These are phyloP conservation scores for Scleropages formosus DNA, from an alignment of 2,797 vertebrate species.

Conservation along the genomic window DNA sequence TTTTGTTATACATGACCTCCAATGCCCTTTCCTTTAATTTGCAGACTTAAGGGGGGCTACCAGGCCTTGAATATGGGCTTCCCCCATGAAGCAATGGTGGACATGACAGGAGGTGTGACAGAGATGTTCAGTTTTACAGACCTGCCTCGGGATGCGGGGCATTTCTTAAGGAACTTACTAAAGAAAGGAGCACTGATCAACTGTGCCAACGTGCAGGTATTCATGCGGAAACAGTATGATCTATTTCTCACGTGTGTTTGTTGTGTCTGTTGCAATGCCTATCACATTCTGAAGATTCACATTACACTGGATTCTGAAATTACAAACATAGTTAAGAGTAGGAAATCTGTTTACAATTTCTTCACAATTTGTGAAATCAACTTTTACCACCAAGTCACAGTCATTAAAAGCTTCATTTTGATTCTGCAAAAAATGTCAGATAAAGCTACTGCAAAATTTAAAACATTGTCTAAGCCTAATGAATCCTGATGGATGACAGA, in stretches of 20 bases:
- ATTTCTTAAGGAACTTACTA: constrained; percentile 55
- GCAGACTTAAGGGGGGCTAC: constrained; percentile 74
- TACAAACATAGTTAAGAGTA: too few relatives aligned
- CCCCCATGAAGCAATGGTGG: constrained; percentile 76
- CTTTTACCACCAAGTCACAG: too few relatives aligned
- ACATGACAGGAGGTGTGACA: constrained; percentile 70
- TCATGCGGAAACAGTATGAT: not conserved
- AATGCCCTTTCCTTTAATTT: not conserved
- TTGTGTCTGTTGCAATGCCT: not conserved
- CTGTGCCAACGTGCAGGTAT: constrained; percentile 66
- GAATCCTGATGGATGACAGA: too few relatives aligned
- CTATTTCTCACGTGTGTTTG: not conserved
- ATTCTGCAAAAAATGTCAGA: too few relatives aligned
- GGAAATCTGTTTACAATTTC: too few relatives aligned
- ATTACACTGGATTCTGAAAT: too few relatives aligned
- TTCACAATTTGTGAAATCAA: too few relatives aligned
- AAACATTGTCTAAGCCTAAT: too few relatives aligned
- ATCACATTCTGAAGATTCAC: not conserved
- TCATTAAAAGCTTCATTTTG: too few relatives aligned
- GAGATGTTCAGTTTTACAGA: constrained; percentile 53
- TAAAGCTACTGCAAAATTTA: too few relatives aligned
- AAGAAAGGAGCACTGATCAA: constrained; percentile 69
- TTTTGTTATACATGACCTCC: not conserved
- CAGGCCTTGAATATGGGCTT: constrained; percentile 70
- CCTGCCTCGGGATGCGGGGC: constrained; percentile 47